Base-by-base conservation (phyloP, 2,888 invertebrate species). In the Drosophila peninsularis region DNA sequence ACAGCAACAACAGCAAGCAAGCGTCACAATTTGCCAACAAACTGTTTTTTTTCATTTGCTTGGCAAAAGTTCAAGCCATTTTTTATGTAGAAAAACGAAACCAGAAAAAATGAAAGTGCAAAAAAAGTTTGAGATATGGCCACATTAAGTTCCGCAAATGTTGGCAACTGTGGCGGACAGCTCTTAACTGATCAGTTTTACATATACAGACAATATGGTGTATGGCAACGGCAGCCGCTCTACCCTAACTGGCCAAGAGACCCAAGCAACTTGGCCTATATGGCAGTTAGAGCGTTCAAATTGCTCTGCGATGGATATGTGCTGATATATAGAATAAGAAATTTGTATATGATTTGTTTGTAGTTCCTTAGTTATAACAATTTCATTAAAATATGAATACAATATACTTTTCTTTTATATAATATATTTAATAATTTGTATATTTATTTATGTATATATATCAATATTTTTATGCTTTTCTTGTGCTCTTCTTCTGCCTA, bases 61-160 rank as follows among this genome's bases (percentile, higher is more conserved):
- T 78, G 69, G 62, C 68, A 44, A 47, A 37, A 53, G 58, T 53
- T 78, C 64, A 68, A 57, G 39, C 21, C 27, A 57, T 19, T 37
- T 32, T 50, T 58, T n/a, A 45, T 64, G 7, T 32, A 34, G 24
- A 52, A 52, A 50, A 37, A 21, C 6, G 10, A 24, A 37, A 37
- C 10, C 5, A 19, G 3, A n/a, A 36, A 11, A 19, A 36, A 30
- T 7, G n/a, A 32, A 21, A 2, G 13, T 14, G 21, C 24, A 37
- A 24, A 52, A 49, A 52, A 52, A 14, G 37, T 37, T 37, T 52
- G 52, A 52, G 37, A 52, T 52, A 52, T 52, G 37, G 37, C n/a
- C 36, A 52, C 52, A 52, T 37, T 24, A 37, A 37, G 36, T 37
- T 52, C 52, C 24, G 13, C 52, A 52, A 52, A 52, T 37, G 52